Evolutionary conservation across 1,140 invertebrate species (phyloP), one percentile per base, ranked within the genome.

Genomic region (Calliopsis andreniformis): DNA sequence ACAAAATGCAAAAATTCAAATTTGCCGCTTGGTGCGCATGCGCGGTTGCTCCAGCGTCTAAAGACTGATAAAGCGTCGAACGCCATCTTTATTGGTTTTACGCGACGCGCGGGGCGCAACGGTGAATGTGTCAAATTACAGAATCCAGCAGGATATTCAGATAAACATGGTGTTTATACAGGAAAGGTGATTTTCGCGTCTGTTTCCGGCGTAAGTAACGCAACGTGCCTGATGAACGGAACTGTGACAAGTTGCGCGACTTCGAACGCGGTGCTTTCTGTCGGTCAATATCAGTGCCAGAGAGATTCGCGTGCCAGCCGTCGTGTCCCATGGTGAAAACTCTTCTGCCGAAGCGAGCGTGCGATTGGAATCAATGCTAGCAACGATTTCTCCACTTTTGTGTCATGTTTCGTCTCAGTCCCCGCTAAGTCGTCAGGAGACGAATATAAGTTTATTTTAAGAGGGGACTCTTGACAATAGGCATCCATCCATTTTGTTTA

Each of bases 401-500:
- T 12, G 14, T 12, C 25, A 28, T 1, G 3, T 18, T 43, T 10
- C 7, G 25, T 2, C 58, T 39, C 3, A 16, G 16, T 63, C 30
- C 10, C 0, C 10, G 0, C 14, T 20, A 18, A 16, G 8, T 25
- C 28, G 28, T 23, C 8, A 20, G n/a, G 4, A 10, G 6, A 20
- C 14, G 20, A 18, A 16, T 7, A 18, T 12, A 25, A 30, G 39
- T 62, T 42, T 35, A 61, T 53, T 51, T 63, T 68, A 62, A 58
- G 59, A 51, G 23, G 35, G 28, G 35, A 23, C 63, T 39, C 66
- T 78, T 84, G 85, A 87, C 86, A 88, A 88, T 86, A 85, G 83
- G 80, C 68, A 84, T 39, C 69, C 87, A 87, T 87, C 87, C 87
- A 89, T 89, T 87, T 89, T 89, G 87, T 89, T 89, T 89, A 89